A percentile compares a stretch with the other conserved stretches of the same genome.
These are phyloP conservation scores for Taenioides sp. DNA, from an alignment of 2,797 vertebrate species.

Conservation along the genomic window DNA sequence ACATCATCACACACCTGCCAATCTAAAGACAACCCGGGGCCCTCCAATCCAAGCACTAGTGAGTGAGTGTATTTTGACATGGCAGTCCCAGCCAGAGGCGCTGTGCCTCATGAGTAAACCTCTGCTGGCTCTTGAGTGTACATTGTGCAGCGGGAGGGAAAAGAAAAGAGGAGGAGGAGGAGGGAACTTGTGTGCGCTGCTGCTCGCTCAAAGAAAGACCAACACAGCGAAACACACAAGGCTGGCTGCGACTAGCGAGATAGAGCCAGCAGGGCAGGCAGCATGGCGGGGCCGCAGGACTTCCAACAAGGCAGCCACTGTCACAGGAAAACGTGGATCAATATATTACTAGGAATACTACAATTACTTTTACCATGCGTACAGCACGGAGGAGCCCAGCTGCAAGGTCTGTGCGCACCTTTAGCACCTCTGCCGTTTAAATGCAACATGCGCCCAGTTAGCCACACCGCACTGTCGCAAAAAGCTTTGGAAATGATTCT, in stretches of 20 bases:
- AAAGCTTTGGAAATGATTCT: background rate
- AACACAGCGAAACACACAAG: constrained; percentile 58
- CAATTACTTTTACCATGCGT: constrained; percentile 85
- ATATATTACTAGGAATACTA: constrained; percentile 87
- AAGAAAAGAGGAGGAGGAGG: constrained; percentile 6
- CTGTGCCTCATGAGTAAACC: background rate
- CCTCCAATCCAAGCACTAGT: background rate
- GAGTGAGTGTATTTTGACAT: background rate
- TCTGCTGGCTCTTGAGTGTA: constrained; percentile 3
- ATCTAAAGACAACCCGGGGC: background rate
- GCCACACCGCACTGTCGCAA: constrained; percentile 53
- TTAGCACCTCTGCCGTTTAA: constrained; percentile 28
- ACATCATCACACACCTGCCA: background rate
- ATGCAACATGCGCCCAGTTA: constrained; percentile 28
- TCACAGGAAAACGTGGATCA: constrained; percentile 89
- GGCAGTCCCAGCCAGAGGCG: background rate
- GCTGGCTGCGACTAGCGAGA: constrained; percentile 70
- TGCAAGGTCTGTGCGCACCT: constrained; percentile 81
- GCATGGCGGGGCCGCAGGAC: constrained; percentile 91
- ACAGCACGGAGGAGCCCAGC: constrained; percentile 87
- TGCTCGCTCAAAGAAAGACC: constrained; percentile 52
- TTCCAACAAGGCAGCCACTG: constrained; percentile 83
- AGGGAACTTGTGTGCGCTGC: constrained; percentile 34
- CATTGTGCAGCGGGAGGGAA: constrained; percentile 23
- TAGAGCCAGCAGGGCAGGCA: constrained; percentile 54